Evolutionary conservation across 2,797 vertebrate species (phyloP).

Genomic region (Anas capensis): DNA sequence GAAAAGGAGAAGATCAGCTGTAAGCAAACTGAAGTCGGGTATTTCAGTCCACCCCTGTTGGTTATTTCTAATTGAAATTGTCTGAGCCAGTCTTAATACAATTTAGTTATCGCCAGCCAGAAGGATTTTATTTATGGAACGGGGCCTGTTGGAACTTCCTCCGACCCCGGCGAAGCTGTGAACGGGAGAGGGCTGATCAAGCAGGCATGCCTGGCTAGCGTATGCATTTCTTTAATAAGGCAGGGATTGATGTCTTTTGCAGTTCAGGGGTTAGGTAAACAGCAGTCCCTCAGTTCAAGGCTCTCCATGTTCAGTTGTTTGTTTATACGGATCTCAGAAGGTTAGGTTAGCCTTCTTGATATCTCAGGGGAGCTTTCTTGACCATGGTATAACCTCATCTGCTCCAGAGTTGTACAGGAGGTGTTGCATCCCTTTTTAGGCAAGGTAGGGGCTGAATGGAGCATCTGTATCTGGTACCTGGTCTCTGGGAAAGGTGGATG

Average conservation of each 20-base stretch:
- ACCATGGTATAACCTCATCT: slow-evolving; percentile 68
- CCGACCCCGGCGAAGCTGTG: slow-evolving; percentile 71
- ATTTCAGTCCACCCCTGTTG: slow-evolving; percentile 40
- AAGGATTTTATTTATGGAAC: slow-evolving; percentile 78
- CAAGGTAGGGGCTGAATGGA: neutral
- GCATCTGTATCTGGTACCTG: neutral
- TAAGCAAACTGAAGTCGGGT: slow-evolving; percentile 32
- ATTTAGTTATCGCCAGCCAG: slow-evolving; percentile 70
- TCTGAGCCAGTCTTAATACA: slow-evolving; percentile 73
- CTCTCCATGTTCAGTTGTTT: slow-evolving; percentile 78
- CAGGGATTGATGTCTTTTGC: slow-evolving; percentile 77
- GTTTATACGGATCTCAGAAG: slow-evolving; percentile 78
- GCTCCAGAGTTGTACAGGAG: slow-evolving; percentile 37
- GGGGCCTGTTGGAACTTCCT: slow-evolving; percentile 76
- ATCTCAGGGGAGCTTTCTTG: slow-evolving; percentile 69
- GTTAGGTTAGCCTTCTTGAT: slow-evolving; percentile 64
- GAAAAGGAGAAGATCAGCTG: slow-evolving; percentile 29
- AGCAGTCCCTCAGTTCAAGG: slow-evolving; percentile 76
- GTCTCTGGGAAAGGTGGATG: neutral
- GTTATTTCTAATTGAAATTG: slow-evolving; percentile 73
- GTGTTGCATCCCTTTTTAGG: slow-evolving; percentile 13
- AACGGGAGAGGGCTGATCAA: slow-evolving; percentile 71
- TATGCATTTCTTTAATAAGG: slow-evolving; percentile 78
- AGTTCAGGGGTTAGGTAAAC: slow-evolving; percentile 83
- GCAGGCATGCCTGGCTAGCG: slow-evolving; percentile 62